A percentile compares a stretch with the other conserved stretches of the same genome.
Evolutionary conservation across 2,888 invertebrate genomes (phyloP).

Genomic region (Himalopsyche japonica): DNA sequence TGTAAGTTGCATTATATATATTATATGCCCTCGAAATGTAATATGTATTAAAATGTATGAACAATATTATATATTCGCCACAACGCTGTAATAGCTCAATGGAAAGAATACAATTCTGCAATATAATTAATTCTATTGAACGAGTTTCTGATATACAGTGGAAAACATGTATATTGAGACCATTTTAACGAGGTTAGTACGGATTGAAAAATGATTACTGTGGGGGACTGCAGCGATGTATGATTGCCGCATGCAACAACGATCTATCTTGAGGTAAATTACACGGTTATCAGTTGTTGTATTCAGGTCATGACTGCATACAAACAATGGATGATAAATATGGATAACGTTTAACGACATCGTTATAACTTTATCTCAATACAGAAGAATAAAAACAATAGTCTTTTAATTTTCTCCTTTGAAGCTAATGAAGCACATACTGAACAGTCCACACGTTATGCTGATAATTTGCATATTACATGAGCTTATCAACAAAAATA

Average conservation of each 20-base stretch:
- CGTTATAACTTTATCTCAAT: constrained; percentile 17
- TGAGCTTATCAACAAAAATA: not conserved
- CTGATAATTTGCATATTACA: not conserved
- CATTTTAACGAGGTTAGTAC: not conserved
- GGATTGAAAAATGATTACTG: not conserved
- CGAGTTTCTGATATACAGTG: not conserved
- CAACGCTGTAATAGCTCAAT: too few relatives aligned
- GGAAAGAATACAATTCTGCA: too few relatives aligned
- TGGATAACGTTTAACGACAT: constrained; percentile 31
- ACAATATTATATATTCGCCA: too few relatives aligned
- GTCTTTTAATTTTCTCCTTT: not conserved
- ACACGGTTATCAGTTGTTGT: not conserved
- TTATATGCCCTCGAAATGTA: too few relatives aligned
- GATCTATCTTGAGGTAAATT: not conserved
- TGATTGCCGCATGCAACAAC: not conserved
- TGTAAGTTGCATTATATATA: too few relatives aligned
- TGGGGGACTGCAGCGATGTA: not conserved
- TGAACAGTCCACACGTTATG: not conserved
- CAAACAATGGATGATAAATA: constrained; percentile 33
- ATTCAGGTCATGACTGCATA: constrained; percentile 27
- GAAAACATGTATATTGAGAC: not conserved
- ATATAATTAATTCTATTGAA: too few relatives aligned
- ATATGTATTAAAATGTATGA: too few relatives aligned
- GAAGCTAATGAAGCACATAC: not conserved
- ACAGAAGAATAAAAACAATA: constrained; percentile 23